Percentiles rank a stretch among this genome's conserved stretches.
Evolutionary conservation across 2,113 vertebrate genomes (phyloP).

Genomic region (Callaeas wilsoni): DNA sequence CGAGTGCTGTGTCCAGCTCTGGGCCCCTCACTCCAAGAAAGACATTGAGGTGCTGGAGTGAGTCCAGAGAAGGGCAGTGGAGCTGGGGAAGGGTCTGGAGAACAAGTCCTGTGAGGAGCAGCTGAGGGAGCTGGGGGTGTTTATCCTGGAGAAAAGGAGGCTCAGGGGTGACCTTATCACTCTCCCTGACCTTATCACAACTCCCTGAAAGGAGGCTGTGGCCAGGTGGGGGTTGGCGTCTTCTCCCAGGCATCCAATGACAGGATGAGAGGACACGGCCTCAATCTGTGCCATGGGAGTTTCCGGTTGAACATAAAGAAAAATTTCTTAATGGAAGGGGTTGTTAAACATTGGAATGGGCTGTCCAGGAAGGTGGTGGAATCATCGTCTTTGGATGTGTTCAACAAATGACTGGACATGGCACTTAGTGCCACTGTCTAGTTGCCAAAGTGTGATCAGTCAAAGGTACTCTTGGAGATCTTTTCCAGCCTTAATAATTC

Average conservation of each 20-base stretch:
- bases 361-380: not conserved
- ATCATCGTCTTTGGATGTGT: not conserved
- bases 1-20: not conserved
- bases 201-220: not conserved
- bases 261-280: not conserved
- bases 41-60: not conserved
- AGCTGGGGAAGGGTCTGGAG: not conserved
- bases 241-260: too few relatives aligned
- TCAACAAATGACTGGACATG: not conserved
- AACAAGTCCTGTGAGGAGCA: not conserved
- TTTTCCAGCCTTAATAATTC: not conserved
- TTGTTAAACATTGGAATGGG: not conserved
- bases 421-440: not conserved
- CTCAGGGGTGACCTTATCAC: not conserved
- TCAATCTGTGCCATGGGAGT: not conserved
- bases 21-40: not conserved
- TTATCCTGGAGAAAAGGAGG: not conserved
- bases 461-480: not conserved
- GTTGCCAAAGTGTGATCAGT: not conserved
- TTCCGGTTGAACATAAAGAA: not conserved
- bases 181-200: too few relatives aligned
- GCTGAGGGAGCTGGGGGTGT: not conserved
- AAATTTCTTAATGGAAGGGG: not conserved
- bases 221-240: not conserved
- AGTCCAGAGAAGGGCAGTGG: not conserved